phyloP scores from a whole-genome alignment of 2,888 invertebrate species.

The Acleris emargana region DNA sequence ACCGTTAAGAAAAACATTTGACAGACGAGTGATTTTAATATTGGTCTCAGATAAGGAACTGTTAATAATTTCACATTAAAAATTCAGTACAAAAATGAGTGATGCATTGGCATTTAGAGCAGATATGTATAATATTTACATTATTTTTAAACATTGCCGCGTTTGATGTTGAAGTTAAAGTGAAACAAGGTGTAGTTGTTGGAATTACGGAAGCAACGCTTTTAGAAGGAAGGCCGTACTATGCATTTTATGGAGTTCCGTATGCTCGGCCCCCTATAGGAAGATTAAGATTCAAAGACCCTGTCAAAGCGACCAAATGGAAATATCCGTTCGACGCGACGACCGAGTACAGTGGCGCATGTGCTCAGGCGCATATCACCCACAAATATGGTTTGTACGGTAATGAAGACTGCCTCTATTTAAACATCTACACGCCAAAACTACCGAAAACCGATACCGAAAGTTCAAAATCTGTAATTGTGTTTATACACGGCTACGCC shows the following conservation, averaged over 20 bases:
- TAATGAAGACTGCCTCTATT: slow-evolving; percentile 85
- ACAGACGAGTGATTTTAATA: slow-evolving; percentile 51
- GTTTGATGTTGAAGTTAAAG: slow-evolving; percentile 56
- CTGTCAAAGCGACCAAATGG: slow-evolving; percentile 68
- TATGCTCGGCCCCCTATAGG: slow-evolving; percentile 68
- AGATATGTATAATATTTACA: slow-evolving; percentile 43
- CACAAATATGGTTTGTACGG: slow-evolving; percentile 70
- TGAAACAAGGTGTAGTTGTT: slow-evolving; percentile 61
- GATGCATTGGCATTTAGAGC: slow-evolving; percentile 46
- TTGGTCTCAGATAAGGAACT: slow-evolving; percentile 8
- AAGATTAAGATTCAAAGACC: slow-evolving; percentile 69
- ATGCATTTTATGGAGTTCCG: slow-evolving; percentile 72
- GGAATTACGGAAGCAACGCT: slow-evolving; percentile 58
- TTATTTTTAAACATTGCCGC: slow-evolving; percentile 41
- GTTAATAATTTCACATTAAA: not conserved
- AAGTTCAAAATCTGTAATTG: slow-evolving; percentile 58
- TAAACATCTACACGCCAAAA: slow-evolving; percentile 87
- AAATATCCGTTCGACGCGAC: slow-evolving; percentile 82
- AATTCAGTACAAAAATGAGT: slow-evolving; percentile 37
- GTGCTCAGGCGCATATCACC: slow-evolving; percentile 85
- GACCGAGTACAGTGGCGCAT: slow-evolving; percentile 74
- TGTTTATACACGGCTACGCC: slow-evolving; percentile 76
- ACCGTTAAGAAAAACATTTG: slow-evolving; percentile 49
- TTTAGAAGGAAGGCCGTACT: slow-evolving; percentile 58
- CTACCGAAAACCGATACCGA: slow-evolving; percentile 52